Base-by-base conservation (phyloP, 2,797 vertebrate species). In the Manis crassicaudata region DNA sequence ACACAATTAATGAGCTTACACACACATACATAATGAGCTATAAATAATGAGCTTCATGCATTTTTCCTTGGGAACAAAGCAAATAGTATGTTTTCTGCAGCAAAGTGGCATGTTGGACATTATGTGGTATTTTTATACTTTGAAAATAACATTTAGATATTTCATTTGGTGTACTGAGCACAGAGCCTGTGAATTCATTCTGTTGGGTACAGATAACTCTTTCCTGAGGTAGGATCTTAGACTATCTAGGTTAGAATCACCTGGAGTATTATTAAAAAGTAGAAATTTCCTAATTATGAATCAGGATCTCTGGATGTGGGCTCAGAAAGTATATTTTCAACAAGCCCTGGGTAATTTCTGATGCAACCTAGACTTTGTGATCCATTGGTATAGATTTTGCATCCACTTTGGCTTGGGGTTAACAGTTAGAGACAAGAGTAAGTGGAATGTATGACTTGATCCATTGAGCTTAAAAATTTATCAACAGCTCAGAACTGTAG, bases 61-160 rank as follows among this genome's bases (percentile, higher is more conserved):
- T 94, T 92, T 90, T 90, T 76, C 68, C 67, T 90, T 84, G 40
- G 70, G 58, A 92, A 83, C 35, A 90, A 84, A 60, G 27, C 70
- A 76, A 88, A 72, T 63, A 1, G 10, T 72, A 67, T 50, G 9
- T 63, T 95, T 81, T 72, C 56, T 67, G 94, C 46, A 58, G n/a
- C n/a, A 87, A 70, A 94, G 50, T 79, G 50, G 18, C 13, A 12
- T 52, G 8, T 13, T 50, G 23, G 60, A 76, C n/a, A 37, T 58
- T 73, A 72, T 70, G 35, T 80, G 46, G 1, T 40, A 43, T 80
- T 93, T 94, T 88, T 68, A 60, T 79, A 60, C 8, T 90, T 92
- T 79, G 25, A 90, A 77, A 89, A 62, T 72, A 58, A 46, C 32
- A 73, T 70, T 90, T 88, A 52, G 18, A 40, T 60, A 76, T 88